phyloP scores from a whole-genome alignment of 2,888 invertebrate species.

The Agrochola litura region DNA sequence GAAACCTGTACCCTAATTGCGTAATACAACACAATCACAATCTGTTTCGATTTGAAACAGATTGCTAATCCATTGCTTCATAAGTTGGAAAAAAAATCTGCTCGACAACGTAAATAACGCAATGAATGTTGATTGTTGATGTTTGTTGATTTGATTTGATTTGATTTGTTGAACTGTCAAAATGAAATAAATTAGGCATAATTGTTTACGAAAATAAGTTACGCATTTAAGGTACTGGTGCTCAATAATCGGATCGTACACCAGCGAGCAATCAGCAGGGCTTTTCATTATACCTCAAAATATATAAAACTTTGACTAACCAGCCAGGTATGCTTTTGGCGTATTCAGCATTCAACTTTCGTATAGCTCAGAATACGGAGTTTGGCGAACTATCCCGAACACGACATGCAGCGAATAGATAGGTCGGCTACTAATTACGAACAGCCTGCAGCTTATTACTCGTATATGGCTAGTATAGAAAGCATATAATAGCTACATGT shows the following conservation, averaged over 20 bases:
- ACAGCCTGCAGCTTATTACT: slow-evolving; percentile 28
- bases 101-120: no score
- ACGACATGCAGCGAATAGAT: slow-evolving; percentile 20
- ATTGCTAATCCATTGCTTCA: no score
- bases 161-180: no score
- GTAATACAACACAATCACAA: no score
- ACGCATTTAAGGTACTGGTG: no score
- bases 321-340: slow-evolving; percentile 25
- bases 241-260: not conserved
- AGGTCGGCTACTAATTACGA: slow-evolving; percentile 37
- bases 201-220: no score
- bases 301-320: slow-evolving; percentile 17
- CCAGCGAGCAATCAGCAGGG: not conserved
- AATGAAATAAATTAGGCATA: no score
- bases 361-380: slow-evolving; percentile 22
- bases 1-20: not conserved
- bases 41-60: no score
- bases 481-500: not conserved
- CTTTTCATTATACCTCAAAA: not conserved
- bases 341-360: slow-evolving; percentile 31
- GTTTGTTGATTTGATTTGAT: no score
- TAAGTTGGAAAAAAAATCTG: no score
- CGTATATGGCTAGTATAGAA: not conserved
- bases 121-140: no score
- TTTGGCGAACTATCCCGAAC: slow-evolving; percentile 39